phyloP scores from a whole-genome alignment of 2,888 invertebrate species.

The Lysandra bellargus region DNA sequence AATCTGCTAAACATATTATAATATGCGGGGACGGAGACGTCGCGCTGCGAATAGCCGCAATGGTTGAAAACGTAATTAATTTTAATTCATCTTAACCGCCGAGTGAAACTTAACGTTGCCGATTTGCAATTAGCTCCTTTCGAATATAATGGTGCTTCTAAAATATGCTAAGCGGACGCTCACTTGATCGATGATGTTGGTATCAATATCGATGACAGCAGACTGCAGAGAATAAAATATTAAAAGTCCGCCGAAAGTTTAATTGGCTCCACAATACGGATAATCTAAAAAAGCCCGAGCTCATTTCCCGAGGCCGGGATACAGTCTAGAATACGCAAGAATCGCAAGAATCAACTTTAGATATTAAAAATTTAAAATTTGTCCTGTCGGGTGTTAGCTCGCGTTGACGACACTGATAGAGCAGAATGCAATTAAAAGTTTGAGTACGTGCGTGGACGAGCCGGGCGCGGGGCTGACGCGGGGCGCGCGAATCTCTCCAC shows the following conservation, averaged over 20 bases:
- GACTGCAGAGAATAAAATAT: not conserved
- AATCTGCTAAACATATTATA: slow-evolving; percentile 15
- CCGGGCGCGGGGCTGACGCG: slow-evolving; percentile 45
- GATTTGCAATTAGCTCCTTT: slow-evolving; percentile 7
- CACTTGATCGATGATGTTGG: not conserved
- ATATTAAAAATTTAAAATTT: slow-evolving; percentile 30
- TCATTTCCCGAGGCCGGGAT: slow-evolving; percentile 8
- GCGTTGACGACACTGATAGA: slow-evolving; percentile 75
- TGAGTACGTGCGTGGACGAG: slow-evolving; percentile 77
- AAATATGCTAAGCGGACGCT: not conserved
- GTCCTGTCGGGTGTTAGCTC: slow-evolving; percentile 56
- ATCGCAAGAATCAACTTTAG: slow-evolving; percentile 21
- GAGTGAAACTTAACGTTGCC: slow-evolving; percentile 2
- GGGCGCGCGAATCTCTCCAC: slow-evolving; percentile 58
- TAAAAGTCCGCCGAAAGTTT: slow-evolving; percentile 2
- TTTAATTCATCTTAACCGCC: slow-evolving; percentile 9
- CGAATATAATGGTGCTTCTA: not conserved
- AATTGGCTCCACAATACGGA: slow-evolving; percentile 8
- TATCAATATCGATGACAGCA: not conserved
- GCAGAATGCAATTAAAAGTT: slow-evolving; percentile 80
- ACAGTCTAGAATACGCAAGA: slow-evolving; percentile 6
- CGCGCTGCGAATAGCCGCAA: slow-evolving; percentile 11
- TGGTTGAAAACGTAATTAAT: slow-evolving; percentile 17
- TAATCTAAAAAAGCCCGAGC: not conserved
- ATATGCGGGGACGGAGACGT: slow-evolving; percentile 4